Evolutionary conservation across 2,888 invertebrate genomes (phyloP), one percentile per base, ranked within the genome.

Genomic region (Drosophila flavopinicola): DNA sequence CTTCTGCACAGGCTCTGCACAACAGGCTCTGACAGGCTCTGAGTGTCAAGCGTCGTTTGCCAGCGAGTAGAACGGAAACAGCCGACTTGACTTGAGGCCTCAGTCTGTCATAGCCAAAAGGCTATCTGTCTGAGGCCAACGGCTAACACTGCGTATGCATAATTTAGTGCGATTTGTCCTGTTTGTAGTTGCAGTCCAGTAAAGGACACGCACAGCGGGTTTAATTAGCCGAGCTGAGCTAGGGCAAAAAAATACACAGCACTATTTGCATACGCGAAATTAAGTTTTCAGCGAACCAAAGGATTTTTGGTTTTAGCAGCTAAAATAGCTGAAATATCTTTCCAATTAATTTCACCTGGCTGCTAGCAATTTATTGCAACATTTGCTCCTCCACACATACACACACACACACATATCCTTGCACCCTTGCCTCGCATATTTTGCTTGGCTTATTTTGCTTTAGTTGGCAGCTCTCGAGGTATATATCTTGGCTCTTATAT

Each of bases 301-400:
- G 48, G 56, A 78, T 78, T 72, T 63, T 49, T 9, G 45, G 63
- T 42, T n/a, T n/a, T 30, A 45, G 47, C 65, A 41, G 60, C 58
- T 75, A 61, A 83, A 74, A 85, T 83, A 77, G 58, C 66, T 77
- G 48, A 83, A 83, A 83, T 80, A 83, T 86, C 86, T 86, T 78
- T 86, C 78, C 86, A 83, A 83, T 83, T 86, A 83, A 83, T 86
- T 82, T 84, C 76, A 75, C 78, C 80, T 63, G 74, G 71, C 61
- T 82, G 49, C 66, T 27, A 78, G 79, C 68, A 80, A 78, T 84
- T 78, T 80, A 80, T 85, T 65, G 85, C 78, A 78, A 75, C 78
- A 82, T 80, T 85, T 74, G 42, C 77, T n/a, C 17, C 3, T 3
- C 10, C 61, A 37, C 25, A 24, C 33, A 11, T 30, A 30, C 35